phyloP scores from a whole-genome alignment of 2,113 vertebrate species.

The Sinocyclocheilus anophthalmus region DNA sequence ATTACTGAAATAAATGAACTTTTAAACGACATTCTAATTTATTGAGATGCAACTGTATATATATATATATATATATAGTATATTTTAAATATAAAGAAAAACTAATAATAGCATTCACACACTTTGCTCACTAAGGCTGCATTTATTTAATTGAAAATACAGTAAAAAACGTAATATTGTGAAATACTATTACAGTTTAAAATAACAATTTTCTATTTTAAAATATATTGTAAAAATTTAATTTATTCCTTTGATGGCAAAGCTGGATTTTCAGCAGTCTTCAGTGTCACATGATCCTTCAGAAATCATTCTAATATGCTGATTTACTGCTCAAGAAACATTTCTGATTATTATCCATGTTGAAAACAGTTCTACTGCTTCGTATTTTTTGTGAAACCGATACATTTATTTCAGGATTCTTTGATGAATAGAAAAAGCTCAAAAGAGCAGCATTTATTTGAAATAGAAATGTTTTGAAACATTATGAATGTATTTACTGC shows the following conservation, averaged over 20 bases:
- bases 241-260: neutral
- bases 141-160: neutral
- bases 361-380: no score
- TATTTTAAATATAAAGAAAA: no score
- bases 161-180: neutral
- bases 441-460: neutral
- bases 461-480: neutral
- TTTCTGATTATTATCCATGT: neutral
- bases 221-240: neutral
- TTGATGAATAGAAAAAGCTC: neutral
- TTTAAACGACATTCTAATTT: no score
- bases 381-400: neutral
- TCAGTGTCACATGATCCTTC: slow-evolving; percentile 1
- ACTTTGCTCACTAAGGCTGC: neutral
- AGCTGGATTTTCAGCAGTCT: neutral
- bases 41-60: no score
- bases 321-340: neutral
- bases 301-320: neutral
- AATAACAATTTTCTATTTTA: neutral
- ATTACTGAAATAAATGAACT: no score
- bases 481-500: neutral
- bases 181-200: neutral
- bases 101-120: neutral
- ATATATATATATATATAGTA: no score
- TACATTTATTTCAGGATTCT: neutral